A percentile compares a stretch with the other conserved stretches of the same genome.
These are phyloP conservation scores for Solenodon paradoxus DNA, from an alignment of 2,113 vertebrate genomes.

Conservation along the genomic window DNA sequence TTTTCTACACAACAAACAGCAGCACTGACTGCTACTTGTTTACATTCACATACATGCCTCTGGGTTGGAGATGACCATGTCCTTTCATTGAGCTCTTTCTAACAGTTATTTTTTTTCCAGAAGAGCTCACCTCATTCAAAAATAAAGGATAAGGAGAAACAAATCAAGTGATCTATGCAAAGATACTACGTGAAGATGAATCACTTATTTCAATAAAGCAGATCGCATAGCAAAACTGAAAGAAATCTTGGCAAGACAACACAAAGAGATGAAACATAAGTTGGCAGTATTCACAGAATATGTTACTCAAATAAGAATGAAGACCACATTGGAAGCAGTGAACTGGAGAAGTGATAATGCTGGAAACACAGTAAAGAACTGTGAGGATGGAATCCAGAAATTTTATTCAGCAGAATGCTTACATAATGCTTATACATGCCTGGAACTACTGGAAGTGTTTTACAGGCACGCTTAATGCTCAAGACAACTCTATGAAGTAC, in stretches of 20 bases:
- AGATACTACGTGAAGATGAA: background rate
- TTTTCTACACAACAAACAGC: background rate
- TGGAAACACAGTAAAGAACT: background rate
- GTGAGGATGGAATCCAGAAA: background rate
- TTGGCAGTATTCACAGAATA: background rate
- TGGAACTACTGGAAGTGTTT: background rate
- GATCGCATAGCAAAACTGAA: background rate
- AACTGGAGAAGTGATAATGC: background rate
- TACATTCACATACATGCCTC: too few species aligned
- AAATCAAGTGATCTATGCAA: background rate
- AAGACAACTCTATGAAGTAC: background rate
- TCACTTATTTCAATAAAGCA: background rate
- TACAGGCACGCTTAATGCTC: background rate
- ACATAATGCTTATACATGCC: background rate
- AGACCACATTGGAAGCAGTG: background rate
- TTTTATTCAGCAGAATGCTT: background rate
- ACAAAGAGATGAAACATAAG: background rate
- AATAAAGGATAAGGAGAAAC: background rate
- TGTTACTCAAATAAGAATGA: background rate
- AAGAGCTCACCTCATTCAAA: background rate
- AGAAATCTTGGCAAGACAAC: background rate
- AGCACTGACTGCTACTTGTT: background rate
- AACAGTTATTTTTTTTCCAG: background rate
- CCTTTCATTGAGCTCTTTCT: background rate
- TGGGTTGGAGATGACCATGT: rapidly evolving